These are phyloP conservation scores for Odontothrips loti DNA, from an alignment of 2,888 invertebrate genomes.

Conservation along the genomic window DNA sequence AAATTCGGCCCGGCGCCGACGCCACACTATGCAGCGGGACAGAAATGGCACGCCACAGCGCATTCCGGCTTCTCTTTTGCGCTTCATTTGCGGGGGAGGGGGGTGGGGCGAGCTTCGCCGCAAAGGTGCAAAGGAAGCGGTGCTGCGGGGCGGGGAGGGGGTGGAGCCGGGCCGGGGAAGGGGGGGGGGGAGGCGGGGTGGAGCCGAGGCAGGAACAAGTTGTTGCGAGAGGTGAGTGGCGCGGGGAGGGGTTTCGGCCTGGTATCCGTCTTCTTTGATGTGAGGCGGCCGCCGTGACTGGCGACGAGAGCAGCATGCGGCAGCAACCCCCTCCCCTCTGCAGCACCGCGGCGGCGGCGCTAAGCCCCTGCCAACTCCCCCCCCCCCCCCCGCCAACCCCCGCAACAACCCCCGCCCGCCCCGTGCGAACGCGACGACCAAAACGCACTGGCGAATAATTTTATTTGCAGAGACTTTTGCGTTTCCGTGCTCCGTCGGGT, in stretches of 20 bases:
- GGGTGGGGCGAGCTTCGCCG: no score
- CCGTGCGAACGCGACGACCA: neutral
- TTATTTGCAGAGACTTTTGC: conserved; percentile 10
- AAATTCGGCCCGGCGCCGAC: no score
- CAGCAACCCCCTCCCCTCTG: neutral
- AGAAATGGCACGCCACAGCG: no score
- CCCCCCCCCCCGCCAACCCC: neutral
- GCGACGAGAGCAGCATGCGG: neutral
- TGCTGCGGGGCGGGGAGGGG: neutral
- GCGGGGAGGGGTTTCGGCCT: no score
- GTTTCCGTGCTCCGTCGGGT: neutral
- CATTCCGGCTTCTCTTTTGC: no score
- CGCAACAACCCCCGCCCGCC: neutral
- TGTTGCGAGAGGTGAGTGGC: no score
- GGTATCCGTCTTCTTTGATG: neutral
- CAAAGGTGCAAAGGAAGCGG: neutral
- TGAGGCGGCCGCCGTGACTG: neutral
- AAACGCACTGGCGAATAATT: neutral
- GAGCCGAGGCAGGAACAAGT: no score
- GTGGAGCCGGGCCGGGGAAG: neutral
- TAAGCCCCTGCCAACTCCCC: no score
- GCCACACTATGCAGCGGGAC: no score
- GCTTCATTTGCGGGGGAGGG: no score
- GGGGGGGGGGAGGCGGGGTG: neutral
- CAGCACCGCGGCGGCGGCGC: neutral